Conservation (phyloP, 2,888 invertebrate species). For the Cheilosia impressa region DNA sequence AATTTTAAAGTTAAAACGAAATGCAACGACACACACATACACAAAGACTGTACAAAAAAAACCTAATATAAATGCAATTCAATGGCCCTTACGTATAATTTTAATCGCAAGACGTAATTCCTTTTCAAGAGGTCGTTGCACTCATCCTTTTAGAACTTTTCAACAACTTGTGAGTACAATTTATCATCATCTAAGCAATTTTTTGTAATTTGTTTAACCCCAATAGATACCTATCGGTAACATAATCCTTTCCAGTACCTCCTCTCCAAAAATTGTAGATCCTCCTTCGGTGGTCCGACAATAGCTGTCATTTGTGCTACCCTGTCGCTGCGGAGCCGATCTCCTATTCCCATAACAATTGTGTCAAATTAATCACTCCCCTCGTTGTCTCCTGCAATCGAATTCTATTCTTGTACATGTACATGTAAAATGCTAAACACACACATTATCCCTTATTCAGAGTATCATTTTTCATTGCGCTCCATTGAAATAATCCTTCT, state of each 20-base stretch:
- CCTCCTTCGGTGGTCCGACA: conserved; percentile 65
- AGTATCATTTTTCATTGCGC: conserved; percentile 67
- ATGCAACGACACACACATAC: neutral
- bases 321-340: conserved; percentile 13
- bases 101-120: neutral
- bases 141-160: neutral
- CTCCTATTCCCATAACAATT: conserved; percentile 54
- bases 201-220: conserved; percentile 36
- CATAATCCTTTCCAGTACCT: conserved; percentile 54
- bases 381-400: conserved; percentile 17
- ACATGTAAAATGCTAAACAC: conserved; percentile 35
- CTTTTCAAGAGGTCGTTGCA: neutral
- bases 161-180: conserved; percentile 30
- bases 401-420: conserved; percentile 7
- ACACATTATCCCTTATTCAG: conserved; percentile 59
- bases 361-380: conserved; percentile 74
- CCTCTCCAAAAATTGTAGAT: neutral
- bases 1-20: no score
- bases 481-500: conserved; percentile 68
- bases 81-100: neutral
- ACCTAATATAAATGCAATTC: neutral
- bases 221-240: conserved; percentile 70
- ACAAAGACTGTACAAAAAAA: neutral
- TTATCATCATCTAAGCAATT: conserved; percentile 55
- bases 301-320: conserved; percentile 59